These are phyloP conservation scores for Aradophagus sp. DNA, from an alignment of 1,140 invertebrate genomes.

Conservation along the genomic window DNA sequence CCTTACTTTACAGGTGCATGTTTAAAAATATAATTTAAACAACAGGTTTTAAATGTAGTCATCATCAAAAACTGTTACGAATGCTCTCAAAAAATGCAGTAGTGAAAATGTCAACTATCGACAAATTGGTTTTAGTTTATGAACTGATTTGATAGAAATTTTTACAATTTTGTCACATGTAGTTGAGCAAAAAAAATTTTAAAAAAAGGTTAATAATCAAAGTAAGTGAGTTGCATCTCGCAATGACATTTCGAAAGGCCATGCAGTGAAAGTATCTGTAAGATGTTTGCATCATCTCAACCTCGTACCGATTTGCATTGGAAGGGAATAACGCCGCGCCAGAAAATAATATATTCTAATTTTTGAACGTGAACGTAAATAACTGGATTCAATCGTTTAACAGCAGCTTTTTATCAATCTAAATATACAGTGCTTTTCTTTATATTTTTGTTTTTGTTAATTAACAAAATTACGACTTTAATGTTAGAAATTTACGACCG, in stretches of 20 bases:
- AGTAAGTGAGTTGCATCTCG: conserved; percentile 52
- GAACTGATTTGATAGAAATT: too few species aligned
- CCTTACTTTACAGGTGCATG: too few species aligned
- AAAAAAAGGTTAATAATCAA: too few species aligned
- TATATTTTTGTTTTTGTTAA: conserved; percentile 24
- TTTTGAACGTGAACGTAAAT: conserved; percentile 48
- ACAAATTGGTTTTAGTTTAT: too few species aligned
- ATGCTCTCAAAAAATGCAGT: too few species aligned
- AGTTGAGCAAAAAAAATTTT: too few species aligned
- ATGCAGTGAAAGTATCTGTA: conserved; percentile 54
- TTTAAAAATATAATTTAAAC: too few species aligned
- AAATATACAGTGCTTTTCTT: conserved; percentile 9
- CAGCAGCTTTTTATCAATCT: conserved; percentile 10
- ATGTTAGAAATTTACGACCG: too few species aligned
- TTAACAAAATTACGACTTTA: conserved; percentile 24
- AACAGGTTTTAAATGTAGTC: too few species aligned
- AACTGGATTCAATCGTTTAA: conserved; percentile 25
- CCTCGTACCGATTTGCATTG: conserved; percentile 53
- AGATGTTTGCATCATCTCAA: conserved; percentile 57
- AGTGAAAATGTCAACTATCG: too few species aligned
- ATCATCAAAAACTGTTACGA: too few species aligned
- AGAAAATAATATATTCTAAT: conserved; percentile 55
- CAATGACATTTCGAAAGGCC: conserved; percentile 56
- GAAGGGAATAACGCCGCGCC: conserved; percentile 37
- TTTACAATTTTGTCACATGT: too few species aligned